Base-by-base conservation (phyloP, 2,797 vertebrate genomes). In the Girardinus metallicus region DNA sequence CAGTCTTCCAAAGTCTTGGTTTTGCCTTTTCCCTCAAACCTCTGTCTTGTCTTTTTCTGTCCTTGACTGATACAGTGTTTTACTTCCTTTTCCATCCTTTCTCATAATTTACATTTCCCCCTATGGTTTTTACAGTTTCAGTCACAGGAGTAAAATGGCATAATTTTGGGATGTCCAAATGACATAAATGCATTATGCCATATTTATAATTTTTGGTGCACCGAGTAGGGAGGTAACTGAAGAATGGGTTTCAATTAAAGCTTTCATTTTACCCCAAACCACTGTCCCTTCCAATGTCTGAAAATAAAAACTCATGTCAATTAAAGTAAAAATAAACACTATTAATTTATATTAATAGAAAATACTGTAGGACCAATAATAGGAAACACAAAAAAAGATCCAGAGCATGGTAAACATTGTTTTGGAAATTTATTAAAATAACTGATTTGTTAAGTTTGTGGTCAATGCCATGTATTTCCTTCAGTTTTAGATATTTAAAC, bases 1-100 rank as follows among this genome's bases (percentile, higher is more conserved):
- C 0, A 1, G 16, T 26, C 68, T n/a, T 75, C 36, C 13, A 76
- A 77, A 55, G 74, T 81, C 39, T 76, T 86, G 71, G 36, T 15
- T 34, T 53, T 74, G 23, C 26, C 43, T n/a, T 3, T 76, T 15
- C 23, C 73, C 34, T 11, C 64, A 34, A 75, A 75, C 57, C 49
- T 41, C 26, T 46, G 34, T 39, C 13, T 76, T 74, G 29, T 34
- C 26, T 71, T 44, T 51, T 29, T 16, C 72, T 43, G 12, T 46
- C 23, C 49, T 70, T 73, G 2, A 16, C 18, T 10, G 7, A 43
- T 78, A 78, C 41, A 29, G 43, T 74, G 31, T 23, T 68, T 49
- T 76, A 6, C 46, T 0, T 53, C 41, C 13, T 34, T 46, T 36
- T 21, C 10, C 0, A 1, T 71, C 23, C 21, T 72, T 12, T 55